Evolutionary conservation across 2,888 invertebrate species (phyloP).

Genomic region (Cremastinae sp.): DNA sequence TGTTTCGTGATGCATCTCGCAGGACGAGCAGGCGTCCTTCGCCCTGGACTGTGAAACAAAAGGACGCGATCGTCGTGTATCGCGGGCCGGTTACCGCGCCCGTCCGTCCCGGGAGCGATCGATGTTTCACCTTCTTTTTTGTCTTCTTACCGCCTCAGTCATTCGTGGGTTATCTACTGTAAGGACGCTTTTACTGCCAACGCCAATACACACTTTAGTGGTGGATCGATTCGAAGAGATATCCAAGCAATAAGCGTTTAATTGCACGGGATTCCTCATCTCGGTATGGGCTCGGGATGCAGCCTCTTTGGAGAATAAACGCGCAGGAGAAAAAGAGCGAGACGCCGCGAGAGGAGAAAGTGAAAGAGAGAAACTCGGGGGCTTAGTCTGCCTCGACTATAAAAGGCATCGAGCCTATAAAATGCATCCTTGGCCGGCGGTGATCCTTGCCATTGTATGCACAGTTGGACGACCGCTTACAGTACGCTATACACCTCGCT

Average conservation of each 20-base stretch:
- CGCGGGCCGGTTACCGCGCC: background rate
- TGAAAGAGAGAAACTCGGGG: constrained; percentile 21
- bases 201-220: constrained; percentile 79
- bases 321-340: constrained; percentile 24
- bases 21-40: background rate
- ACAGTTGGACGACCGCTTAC: constrained; percentile 56
- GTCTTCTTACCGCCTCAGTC: constrained; percentile 45
- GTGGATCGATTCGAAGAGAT: constrained; percentile 80
- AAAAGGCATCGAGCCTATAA: constrained; percentile 80
- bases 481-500: constrained; percentile 38
- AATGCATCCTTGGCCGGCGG: constrained; percentile 79
- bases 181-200: constrained; percentile 77
- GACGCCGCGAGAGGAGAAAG: constrained; percentile 17
- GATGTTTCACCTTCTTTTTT: constrained; percentile 5
- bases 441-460: constrained; percentile 77
- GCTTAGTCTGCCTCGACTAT: constrained; percentile 74
- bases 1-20: constrained; percentile 49
- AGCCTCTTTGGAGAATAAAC: constrained; percentile 72
- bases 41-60: background rate
- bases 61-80: background rate
- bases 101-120: constrained; percentile 8
- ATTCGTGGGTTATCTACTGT: constrained; percentile 72
- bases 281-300: constrained; percentile 57
- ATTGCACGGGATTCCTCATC: constrained; percentile 80
- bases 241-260: constrained; percentile 80